These are phyloP conservation scores for Zaprionus ghesquierei DNA, from an alignment of 1,140 invertebrate species.

Conservation along the genomic window DNA sequence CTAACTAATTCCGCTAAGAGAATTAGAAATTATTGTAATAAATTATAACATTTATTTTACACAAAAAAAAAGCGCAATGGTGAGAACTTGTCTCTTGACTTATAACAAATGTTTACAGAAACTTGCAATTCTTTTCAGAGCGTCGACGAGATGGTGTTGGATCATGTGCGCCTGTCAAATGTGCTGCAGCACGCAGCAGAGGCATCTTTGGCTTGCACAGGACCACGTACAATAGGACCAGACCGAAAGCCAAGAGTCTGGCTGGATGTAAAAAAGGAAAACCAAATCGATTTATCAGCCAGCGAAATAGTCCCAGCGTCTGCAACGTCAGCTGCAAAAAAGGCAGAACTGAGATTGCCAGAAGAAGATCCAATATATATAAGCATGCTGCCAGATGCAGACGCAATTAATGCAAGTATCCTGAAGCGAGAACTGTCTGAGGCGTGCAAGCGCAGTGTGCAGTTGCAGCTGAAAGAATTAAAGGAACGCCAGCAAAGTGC, in stretches of 20 bases:
- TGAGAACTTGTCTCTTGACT: background rate
- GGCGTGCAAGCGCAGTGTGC: conserved; percentile 54
- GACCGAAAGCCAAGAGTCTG: conserved; percentile 28
- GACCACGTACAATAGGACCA: conserved; percentile 44
- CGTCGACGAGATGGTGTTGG: conserved; percentile 44
- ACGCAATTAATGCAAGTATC: conserved; percentile 52
- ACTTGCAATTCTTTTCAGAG: conserved; percentile 35
- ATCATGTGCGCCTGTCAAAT: conserved; percentile 19
- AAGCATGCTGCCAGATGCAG: conserved; percentile 36
- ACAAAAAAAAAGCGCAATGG: conserved; percentile 13
- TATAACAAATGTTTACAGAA: background rate
- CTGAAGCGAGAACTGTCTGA: conserved; percentile 49
- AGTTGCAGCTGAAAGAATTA: conserved; percentile 47
- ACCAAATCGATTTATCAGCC: background rate
- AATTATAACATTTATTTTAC: background rate
- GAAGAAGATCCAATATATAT: background rate
- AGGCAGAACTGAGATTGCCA: background rate
- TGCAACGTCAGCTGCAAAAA: background rate
- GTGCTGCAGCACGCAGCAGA: conserved; percentile 50
- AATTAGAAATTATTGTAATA: background rate
- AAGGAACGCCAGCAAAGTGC: conserved; percentile 46
- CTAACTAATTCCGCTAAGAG: background rate
- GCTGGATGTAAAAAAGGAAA: background rate
- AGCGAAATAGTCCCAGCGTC: background rate
- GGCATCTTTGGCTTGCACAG: conserved; percentile 40